Evolutionary conservation across 2,113 vertebrate species (phyloP).

Genomic region (Peromyscus polionotus): DNA sequence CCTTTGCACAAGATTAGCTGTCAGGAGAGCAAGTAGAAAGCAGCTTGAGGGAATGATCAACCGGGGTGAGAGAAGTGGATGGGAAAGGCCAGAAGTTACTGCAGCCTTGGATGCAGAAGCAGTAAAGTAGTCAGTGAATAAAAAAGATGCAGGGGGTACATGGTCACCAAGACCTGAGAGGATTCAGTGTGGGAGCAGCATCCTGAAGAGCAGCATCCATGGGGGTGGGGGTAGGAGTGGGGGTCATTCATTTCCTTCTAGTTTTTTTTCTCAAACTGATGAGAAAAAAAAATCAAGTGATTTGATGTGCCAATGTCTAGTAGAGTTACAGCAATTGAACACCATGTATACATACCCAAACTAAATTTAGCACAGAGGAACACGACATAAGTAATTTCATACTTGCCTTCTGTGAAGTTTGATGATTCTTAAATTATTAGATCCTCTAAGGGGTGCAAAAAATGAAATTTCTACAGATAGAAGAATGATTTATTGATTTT

Average conservation of each 20-base stretch:
- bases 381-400: neutral
- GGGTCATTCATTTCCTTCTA: neutral
- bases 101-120: neutral
- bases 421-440: neutral
- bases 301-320: neutral
- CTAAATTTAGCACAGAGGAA: neutral
- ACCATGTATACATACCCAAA: neutral
- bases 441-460: neutral
- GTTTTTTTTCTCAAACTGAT: neutral
- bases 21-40: conserved; percentile 52
- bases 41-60: neutral
- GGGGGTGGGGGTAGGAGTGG: neutral
- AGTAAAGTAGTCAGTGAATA: neutral
- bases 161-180: neutral
- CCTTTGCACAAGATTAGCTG: conserved; percentile 69
- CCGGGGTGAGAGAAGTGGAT: neutral
- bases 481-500: neutral
- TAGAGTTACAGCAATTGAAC: neutral
- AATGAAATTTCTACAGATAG: neutral
- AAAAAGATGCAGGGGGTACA: neutral
- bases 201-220: neutral
- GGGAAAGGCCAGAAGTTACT: neutral
- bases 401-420: neutral
- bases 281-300: neutral
- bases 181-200: neutral